Evolutionary conservation across 2,888 invertebrate species (phyloP).

Genomic region (Cetonia aurata): DNA sequence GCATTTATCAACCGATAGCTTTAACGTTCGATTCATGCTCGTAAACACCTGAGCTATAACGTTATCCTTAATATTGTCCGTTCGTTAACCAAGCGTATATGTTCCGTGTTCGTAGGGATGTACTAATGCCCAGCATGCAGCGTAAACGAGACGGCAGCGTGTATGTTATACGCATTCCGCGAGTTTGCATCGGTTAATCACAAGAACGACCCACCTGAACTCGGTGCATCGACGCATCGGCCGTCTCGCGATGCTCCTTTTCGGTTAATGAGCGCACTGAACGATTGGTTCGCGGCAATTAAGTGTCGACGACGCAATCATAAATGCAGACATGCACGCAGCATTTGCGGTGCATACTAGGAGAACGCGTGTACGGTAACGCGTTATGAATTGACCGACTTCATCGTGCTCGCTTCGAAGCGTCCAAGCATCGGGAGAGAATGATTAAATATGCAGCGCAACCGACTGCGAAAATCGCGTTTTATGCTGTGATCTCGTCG

Average conservation of each 20-base stretch:
- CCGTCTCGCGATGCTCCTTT: slow-evolving; percentile 27
- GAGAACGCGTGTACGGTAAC: no score
- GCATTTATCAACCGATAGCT: no score
- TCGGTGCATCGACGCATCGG: slow-evolving; percentile 6
- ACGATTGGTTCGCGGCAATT: slow-evolving; percentile 26
- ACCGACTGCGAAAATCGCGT: slow-evolving; percentile 10
- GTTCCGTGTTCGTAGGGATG: not conserved
- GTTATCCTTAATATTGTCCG: no score
- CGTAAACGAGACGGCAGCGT: not conserved
- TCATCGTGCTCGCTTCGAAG: not conserved
- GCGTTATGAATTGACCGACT: slow-evolving; percentile 14
- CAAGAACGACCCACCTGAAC: slow-evolving; percentile 3
- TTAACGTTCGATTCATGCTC: no score
- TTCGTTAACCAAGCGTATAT: not conserved
- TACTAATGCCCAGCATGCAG: not conserved
- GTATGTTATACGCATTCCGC: not conserved
- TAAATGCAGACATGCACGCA: not conserved
- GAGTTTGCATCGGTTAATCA: slow-evolving; percentile 16
- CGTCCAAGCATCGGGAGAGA: not conserved
- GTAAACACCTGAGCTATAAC: no score
- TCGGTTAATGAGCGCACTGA: slow-evolving; percentile 31
- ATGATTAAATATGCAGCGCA: slow-evolving; percentile 10
- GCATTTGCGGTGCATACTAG: no score
- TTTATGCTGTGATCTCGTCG: slow-evolving; percentile 7
- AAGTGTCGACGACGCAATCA: slow-evolving; percentile 16